Conservation (phyloP, 2,888 invertebrate species). For the Esperia sulphurella region DNA sequence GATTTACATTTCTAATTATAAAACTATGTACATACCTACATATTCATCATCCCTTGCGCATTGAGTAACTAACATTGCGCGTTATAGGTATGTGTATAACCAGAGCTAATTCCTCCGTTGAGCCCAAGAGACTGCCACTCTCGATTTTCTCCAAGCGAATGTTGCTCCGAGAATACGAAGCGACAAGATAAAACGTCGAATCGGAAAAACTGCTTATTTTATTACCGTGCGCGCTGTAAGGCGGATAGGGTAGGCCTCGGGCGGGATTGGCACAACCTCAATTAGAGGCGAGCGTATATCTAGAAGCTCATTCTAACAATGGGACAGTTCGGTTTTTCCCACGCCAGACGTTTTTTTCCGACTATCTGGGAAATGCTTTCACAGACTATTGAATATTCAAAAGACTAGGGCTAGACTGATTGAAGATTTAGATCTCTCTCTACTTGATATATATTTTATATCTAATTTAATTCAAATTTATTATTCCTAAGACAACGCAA, state of each 20-base stretch:
- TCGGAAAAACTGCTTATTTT: conserved; percentile 77
- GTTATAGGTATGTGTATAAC: conserved; percentile 14
- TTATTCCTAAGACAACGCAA: too few relatives aligned
- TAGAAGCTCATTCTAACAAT: conserved; percentile 12
- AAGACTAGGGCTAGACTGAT: too few relatives aligned
- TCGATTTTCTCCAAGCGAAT: conserved; percentile 54
- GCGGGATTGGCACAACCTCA: conserved; percentile 49
- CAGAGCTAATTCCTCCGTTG: conserved; percentile 42
- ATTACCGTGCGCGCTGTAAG: conserved; percentile 57
- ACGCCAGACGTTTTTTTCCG: conserved; percentile 1
- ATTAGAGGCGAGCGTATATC: conserved; percentile 33
- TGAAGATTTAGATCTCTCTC: too few relatives aligned
- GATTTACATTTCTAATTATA: neutral
- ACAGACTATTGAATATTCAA: neutral
- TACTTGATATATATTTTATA: too few relatives aligned
- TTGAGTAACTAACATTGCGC: neutral
- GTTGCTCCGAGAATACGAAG: conserved; percentile 60
- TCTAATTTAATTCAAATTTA: too few relatives aligned
- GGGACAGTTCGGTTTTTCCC: conserved; percentile 12
- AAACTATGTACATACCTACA: neutral
- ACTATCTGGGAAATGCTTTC: neutral
- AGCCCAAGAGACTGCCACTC: conserved; percentile 44
- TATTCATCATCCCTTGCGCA: neutral
- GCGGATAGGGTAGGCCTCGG: conserved; percentile 52
- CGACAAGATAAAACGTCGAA: conserved; percentile 67